These are phyloP conservation scores for Porites lutea DNA, from an alignment of 64 coral and sea anemone species.

Conservation along the genomic window DNA sequence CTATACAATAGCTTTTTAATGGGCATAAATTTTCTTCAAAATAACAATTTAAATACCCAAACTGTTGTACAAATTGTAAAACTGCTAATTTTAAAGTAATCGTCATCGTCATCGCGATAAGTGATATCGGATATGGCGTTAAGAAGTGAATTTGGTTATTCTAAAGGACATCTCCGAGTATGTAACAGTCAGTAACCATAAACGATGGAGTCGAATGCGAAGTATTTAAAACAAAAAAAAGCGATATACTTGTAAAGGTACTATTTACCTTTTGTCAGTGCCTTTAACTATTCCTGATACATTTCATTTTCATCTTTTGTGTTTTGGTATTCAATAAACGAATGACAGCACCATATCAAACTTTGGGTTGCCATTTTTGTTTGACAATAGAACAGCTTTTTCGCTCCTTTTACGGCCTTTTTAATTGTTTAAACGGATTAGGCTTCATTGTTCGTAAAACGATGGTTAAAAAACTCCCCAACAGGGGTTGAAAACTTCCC, in stretches of 20 bases:
- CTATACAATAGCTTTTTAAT: constrained; percentile 42
- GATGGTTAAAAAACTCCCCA: no score
- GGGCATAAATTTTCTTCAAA: constrained; percentile 45
- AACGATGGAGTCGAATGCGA: not conserved
- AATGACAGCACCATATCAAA: constrained; percentile 18
- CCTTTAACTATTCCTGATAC: constrained; percentile 34
- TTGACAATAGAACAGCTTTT: no score
- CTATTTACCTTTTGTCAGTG: not conserved
- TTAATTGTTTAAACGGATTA: no score
- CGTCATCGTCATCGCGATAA: no score
- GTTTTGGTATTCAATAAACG: constrained; percentile 39
- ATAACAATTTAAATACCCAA: constrained; percentile 15
- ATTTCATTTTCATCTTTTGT: constrained; percentile 6
- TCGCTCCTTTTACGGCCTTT: no score
- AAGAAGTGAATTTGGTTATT: not conserved
- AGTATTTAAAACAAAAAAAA: not conserved
- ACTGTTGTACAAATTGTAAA: not conserved
- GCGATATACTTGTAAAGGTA: not conserved
- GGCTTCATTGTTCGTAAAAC: no score
- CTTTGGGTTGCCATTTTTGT: no score
- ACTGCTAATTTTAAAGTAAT: constrained; percentile 7
- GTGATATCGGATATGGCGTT: no score
- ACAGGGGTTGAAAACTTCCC: no score
- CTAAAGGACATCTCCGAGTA: not conserved
- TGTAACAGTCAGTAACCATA: not conserved